Evolutionary conservation across 2,888 invertebrate species (phyloP).

Genomic region (Tipula lateralis): DNA sequence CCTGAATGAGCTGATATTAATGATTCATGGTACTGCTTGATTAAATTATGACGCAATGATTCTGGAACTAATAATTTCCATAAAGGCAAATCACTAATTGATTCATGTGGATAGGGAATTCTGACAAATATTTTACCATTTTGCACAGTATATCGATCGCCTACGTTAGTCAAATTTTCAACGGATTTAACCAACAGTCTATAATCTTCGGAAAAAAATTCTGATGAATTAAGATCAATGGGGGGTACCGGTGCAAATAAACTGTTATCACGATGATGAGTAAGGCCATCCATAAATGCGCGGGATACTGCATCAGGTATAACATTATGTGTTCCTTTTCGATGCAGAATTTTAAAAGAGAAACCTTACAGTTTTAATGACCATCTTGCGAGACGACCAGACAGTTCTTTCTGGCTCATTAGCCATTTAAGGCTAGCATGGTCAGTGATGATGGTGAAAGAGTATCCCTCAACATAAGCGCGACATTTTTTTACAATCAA

Average conservation of each 20-base stretch:
- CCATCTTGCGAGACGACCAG: neutral
- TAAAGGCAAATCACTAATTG: too few relatives aligned
- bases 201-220: neutral
- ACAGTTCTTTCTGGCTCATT: too few relatives aligned
- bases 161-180: neutral
- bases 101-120: too few relatives aligned
- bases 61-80: too few relatives aligned
- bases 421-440: neutral
- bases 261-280: neutral
- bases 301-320: neutral
- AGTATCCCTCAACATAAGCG: neutral
- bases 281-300: neutral
- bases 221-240: neutral
- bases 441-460: neutral
- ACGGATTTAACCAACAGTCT: neutral
- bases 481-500: neutral
- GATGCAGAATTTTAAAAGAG: neutral
- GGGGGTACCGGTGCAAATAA: neutral
- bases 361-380: neutral
- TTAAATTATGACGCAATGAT: too few relatives aligned
- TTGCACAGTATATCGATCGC: neutral
- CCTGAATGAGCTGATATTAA: neutral
- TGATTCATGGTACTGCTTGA: too few relatives aligned
- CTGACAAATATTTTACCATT: too few relatives aligned
- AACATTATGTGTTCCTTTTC: neutral